Base-by-base conservation (phyloP, 64 coral and sea anemone genomes). In the Astreopora myriophthalma region DNA sequence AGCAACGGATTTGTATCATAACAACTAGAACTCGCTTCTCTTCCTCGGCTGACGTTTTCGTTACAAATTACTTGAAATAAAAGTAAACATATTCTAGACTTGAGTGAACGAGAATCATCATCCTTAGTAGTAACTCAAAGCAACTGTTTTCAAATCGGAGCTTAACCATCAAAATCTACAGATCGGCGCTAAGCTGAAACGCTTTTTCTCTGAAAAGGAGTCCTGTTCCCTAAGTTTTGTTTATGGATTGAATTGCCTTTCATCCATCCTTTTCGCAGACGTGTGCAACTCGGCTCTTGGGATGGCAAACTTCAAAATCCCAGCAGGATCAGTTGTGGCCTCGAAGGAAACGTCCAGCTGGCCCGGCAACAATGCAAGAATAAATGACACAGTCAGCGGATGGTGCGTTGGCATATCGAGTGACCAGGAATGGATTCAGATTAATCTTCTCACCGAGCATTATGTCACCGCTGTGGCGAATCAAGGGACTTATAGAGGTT, bases 381-480 rank as follows among this genome's bases (percentile, higher is more conserved):
- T 78, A 1, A 78, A 78, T 46, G 75, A 78, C 12, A 51, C 23
- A 12, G 42, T 78, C 8, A 55, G 12, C 31, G 75, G 75, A 11
- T 78, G 75, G 75, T 78, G 75, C 7, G 24, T 24, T 14, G 44
- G 26, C 17, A 26, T 19, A 6, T 3, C 46, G 5, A 78, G 42
- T 25, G 75, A 78, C 27, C 11, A 31, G 14, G 75, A 78, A 78
- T 78, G 75, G 75, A 29, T 29, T 19, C 44, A 78, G 75, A 78
- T 78, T 25, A 6, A 25, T 19, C 46, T 78, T 28, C 25, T 51
- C 12, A 19, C 40, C 3, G 46, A 78, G 16, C 75, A 78, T 78
- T 78, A 78, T 44, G 19, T 78, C 2, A 78, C 75, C 25, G 75
- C 75, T 52, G 75, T 78, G 11, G 75, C 75, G 26, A 78, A 51